Percentiles rank a stretch among this genome's conserved stretches.
Evolutionary conservation across 2,113 vertebrate genomes (phyloP).

Genomic region (Desmodus rotundus): DNA sequence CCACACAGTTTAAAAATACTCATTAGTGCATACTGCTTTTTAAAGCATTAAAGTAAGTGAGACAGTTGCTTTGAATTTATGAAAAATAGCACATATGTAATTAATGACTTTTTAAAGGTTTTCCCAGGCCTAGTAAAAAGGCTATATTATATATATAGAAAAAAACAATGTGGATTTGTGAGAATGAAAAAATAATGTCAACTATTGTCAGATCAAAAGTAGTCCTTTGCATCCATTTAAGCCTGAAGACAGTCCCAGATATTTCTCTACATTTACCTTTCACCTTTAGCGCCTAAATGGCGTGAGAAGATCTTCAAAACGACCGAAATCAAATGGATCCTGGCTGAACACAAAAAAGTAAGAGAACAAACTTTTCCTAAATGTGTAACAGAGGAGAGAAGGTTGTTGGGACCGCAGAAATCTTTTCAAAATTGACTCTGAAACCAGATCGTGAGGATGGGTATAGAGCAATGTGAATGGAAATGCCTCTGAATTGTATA

Average conservation of each 20-base stretch:
- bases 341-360: not conserved
- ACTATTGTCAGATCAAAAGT: conserved; percentile 20
- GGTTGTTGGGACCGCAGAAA: not conserved
- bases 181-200: conserved; percentile 21
- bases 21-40: not conserved
- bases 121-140: conserved; percentile 35
- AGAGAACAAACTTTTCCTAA: not conserved
- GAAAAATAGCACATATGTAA: conserved; percentile 46
- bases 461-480: not conserved
- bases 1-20: conserved; percentile 42
- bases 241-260: not conserved
- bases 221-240: not conserved
- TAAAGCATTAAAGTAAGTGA: conserved; percentile 52
- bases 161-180: not conserved
- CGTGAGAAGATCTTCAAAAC: not conserved
- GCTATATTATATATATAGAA: not conserved
- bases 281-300: not conserved
- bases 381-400: not conserved
- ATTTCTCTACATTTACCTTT: not conserved
- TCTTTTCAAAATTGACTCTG: not conserved
- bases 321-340: not conserved
- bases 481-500: not conserved
- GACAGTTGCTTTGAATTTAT: conserved; percentile 42
- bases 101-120: conserved; percentile 29
- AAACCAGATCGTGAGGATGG: not conserved